Conservation (phyloP, 2,797 vertebrate species). For the Falco biarmicus region DNA sequence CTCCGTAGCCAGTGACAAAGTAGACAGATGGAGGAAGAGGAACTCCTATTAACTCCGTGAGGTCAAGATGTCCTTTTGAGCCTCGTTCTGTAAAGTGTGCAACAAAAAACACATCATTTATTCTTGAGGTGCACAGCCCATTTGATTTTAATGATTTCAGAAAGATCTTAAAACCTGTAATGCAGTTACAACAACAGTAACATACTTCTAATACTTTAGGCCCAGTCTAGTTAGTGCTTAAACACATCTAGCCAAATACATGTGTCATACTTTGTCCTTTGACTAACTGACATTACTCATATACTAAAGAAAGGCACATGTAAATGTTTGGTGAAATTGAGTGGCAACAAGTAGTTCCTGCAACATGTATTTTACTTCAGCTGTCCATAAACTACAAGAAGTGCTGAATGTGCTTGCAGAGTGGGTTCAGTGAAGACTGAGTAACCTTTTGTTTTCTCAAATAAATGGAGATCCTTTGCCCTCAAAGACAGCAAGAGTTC, state of each 20-base stretch:
- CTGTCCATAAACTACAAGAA: neutral
- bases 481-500: neutral
- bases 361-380: neutral
- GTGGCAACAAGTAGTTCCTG: neutral
- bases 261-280: fast-evolving
- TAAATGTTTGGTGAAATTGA: neutral
- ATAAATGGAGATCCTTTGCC: neutral
- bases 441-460: neutral
- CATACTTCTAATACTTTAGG: neutral
- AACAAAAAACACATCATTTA: neutral
- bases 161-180: neutral
- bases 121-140: neutral
- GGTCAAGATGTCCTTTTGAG: slow-evolving; percentile 83
- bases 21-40: slow-evolving; percentile 92
- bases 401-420: neutral
- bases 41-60: slow-evolving; percentile 92
- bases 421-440: neutral
- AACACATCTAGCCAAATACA: neutral
- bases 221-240: neutral
- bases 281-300: fast-evolving
- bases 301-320: neutral
- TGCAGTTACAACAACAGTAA: neutral
- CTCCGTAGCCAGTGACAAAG: slow-evolving; percentile 92
- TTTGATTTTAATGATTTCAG: neutral
- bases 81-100: slow-evolving; percentile 76